These are phyloP conservation scores for Drosophila rubida DNA, from an alignment of 2,888 invertebrate species.

Conservation along the genomic window DNA sequence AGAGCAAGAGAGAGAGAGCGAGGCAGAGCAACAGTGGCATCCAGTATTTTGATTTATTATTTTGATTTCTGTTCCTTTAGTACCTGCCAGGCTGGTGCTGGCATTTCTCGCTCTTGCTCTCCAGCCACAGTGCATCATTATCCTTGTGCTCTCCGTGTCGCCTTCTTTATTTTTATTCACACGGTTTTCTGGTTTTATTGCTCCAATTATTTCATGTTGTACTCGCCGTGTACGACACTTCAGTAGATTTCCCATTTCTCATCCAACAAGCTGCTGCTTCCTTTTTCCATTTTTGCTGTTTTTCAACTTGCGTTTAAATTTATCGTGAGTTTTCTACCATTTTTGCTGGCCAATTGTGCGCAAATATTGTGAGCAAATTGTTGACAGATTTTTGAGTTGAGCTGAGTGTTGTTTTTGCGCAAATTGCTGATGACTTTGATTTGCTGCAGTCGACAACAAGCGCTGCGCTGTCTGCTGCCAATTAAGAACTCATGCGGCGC, in stretches of 20 bases:
- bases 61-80: constrained; percentile 72
- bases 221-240: constrained; percentile 45
- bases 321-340: constrained; percentile 7
- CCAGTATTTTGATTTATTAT: constrained; percentile 72
- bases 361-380: constrained; percentile 6
- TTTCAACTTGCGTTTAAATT: constrained; percentile 24
- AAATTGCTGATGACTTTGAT: background rate
- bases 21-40: constrained; percentile 19
- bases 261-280: constrained; percentile 22
- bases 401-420: background rate
- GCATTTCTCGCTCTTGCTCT: background rate
- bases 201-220: constrained; percentile 71
- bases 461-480: background rate
- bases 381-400: background rate
- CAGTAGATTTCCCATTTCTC: constrained; percentile 54
- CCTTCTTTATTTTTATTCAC: constrained; percentile 63
- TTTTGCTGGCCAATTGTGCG: background rate
- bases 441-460: background rate
- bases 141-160: constrained; percentile 27
- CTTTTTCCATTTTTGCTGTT: constrained; percentile 1
- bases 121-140: constrained; percentile 44
- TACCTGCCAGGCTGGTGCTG: constrained; percentile 57
- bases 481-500: constrained; percentile 15
- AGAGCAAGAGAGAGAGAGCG: too few species aligned
- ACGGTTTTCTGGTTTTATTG: constrained; percentile 70